Evolutionary conservation across 2,797 vertebrate genomes (phyloP).

Genomic region (Acomys russatus): DNA sequence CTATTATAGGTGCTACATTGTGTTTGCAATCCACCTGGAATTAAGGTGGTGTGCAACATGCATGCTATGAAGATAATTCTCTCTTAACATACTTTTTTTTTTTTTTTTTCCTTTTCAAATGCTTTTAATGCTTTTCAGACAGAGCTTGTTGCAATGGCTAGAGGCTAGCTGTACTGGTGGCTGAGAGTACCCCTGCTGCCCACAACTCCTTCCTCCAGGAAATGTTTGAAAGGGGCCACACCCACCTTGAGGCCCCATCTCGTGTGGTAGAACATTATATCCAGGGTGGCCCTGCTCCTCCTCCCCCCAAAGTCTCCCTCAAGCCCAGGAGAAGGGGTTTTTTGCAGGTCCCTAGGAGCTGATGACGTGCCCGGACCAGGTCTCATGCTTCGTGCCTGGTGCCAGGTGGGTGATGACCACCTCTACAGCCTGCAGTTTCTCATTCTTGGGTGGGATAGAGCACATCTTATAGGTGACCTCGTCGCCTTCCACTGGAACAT

Average conservation of each 20-base stretch:
- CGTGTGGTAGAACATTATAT: not conserved
- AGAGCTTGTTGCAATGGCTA: constrained; percentile 27
- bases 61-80: not conserved
- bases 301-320: constrained; percentile 41
- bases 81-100: constrained; percentile 28
- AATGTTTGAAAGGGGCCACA: not conserved
- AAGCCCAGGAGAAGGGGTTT: constrained; percentile 36
- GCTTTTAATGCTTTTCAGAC: constrained; percentile 82
- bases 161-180: constrained; percentile 67
- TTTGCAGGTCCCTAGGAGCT: constrained; percentile 88
- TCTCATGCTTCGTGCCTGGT: constrained; percentile 96
- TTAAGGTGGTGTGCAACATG: not conserved
- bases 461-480: constrained; percentile 98
- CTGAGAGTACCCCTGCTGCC: not conserved
- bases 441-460: constrained; percentile 95
- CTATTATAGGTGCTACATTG: not conserved
- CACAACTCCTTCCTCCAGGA: constrained; percentile 30
- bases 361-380: constrained; percentile 94
- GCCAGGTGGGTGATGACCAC: constrained; percentile 96
- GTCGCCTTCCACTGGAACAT: constrained; percentile 95
- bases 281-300: not conserved
- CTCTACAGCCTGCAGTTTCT: constrained; percentile 97
- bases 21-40: constrained; percentile 36
- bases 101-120: constrained; percentile 77
- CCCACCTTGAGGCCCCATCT: not conserved